Conservation (phyloP, 1,140 invertebrate genomes). For the Drosophila pseudoobscura region DNA sequence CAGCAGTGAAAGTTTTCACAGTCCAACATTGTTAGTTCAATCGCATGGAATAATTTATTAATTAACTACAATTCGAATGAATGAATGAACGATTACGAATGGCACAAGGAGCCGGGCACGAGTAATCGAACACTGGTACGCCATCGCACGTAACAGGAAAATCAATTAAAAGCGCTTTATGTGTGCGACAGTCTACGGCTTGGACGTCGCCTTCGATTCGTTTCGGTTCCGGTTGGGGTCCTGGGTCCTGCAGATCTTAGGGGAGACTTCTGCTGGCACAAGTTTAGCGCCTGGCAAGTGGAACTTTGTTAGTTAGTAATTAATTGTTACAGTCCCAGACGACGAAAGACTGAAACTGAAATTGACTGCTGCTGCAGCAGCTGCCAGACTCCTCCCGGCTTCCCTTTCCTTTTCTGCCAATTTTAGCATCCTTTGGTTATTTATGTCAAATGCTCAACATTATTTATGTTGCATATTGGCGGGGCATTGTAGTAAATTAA, state of each 20-base stretch:
- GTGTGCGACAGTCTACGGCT: conserved; percentile 69
- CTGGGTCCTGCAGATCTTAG: conserved; percentile 1
- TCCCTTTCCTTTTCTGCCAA: conserved; percentile 21
- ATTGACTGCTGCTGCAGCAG: conserved; percentile 49
- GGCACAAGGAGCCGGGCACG: neutral
- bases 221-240: neutral
- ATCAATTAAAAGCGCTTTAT: conserved; percentile 81
- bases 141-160: conserved; percentile 73
- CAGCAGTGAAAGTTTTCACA: conserved; percentile 56
- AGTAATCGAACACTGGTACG: conserved; percentile 8
- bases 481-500: conserved; percentile 74
- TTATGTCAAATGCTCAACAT: conserved; percentile 71
- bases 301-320: conserved; percentile 81
- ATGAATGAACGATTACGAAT: conserved; percentile 75
- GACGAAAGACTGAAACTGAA: conserved; percentile 32
- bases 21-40: conserved; percentile 71
- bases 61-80: conserved; percentile 81
- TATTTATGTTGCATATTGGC: conserved; percentile 79
- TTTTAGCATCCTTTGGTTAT: conserved; percentile 61
- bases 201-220: conserved; percentile 12
- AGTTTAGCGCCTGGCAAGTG: conserved; percentile 75
- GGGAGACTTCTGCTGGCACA: conserved; percentile 37
- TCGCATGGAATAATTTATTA: conserved; percentile 80
- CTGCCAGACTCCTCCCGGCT: conserved; percentile 3
- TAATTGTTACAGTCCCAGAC: conserved; percentile 77